Conservation (phyloP, 2,113 vertebrate species). For the Chionis minor region DNA sequence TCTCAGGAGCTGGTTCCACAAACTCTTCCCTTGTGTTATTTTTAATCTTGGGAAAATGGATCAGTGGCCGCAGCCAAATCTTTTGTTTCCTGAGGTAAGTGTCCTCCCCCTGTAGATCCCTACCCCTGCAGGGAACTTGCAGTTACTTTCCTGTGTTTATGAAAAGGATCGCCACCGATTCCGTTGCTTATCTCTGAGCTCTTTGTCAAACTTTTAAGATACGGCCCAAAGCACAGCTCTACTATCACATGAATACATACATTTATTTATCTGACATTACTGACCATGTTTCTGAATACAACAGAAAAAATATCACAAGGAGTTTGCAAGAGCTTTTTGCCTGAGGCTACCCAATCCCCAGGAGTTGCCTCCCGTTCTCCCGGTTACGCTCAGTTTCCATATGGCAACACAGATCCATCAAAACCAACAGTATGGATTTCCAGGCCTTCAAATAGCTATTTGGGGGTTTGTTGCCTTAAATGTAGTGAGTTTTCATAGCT, state of each 20-base stretch:
- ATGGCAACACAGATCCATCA: background rate
- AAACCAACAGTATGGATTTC: background rate
- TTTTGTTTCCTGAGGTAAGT: background rate
- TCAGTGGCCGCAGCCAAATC: background rate
- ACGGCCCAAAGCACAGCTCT: fast-evolving
- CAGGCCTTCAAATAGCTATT: background rate
- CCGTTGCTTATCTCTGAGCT: background rate
- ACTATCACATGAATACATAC: background rate
- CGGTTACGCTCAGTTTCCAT: background rate
- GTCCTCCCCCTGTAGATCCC: background rate
- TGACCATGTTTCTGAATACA: background rate
- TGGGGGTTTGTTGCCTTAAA: background rate
- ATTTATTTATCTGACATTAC: background rate
- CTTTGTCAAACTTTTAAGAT: background rate
- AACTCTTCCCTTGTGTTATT: conserved; percentile 20
- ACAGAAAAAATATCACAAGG: background rate
- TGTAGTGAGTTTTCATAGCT: background rate
- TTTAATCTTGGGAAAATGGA: conserved; percentile 37
- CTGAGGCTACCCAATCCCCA: background rate
- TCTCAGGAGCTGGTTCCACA: conserved; percentile 37
- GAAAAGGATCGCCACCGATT: background rate
- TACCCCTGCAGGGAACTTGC: background rate
- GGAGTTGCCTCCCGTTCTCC: background rate
- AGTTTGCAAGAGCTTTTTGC: background rate
- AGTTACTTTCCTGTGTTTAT: background rate